phyloP scores from a whole-genome alignment of 2,888 invertebrate species.

The Heliconius hortense region DNA sequence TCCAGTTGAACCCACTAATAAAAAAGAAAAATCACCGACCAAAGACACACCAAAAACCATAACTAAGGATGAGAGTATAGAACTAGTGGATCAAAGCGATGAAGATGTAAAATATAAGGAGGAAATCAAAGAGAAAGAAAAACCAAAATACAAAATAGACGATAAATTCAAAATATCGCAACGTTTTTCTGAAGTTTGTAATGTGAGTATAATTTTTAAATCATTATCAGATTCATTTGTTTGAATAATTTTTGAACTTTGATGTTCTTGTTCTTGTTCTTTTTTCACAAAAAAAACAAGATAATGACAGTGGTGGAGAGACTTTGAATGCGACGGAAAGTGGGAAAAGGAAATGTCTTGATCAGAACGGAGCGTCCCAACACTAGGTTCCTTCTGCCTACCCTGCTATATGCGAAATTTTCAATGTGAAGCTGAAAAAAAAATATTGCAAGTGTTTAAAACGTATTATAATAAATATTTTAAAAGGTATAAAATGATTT shows the following conservation, averaged over 20 bases:
- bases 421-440: too few relatives aligned
- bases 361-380: too few relatives aligned
- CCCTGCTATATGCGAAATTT: too few relatives aligned
- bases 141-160: conserved; percentile 64
- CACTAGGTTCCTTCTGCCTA: too few relatives aligned
- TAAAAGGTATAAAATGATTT: not conserved
- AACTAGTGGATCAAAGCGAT: conserved; percentile 73
- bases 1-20: conserved; percentile 54
- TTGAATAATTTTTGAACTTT: not conserved
- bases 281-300: too few relatives aligned
- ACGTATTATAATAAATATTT: too few relatives aligned
- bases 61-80: conserved; percentile 73
- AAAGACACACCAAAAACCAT: conserved; percentile 61
- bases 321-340: too few relatives aligned
- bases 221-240: not conserved
- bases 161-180: conserved; percentile 77
- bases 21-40: conserved; percentile 55
- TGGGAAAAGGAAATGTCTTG: too few relatives aligned
- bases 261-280: too few relatives aligned
- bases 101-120: conserved; percentile 75
- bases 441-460: too few relatives aligned
- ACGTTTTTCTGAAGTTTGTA: conserved; percentile 70
- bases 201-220: conserved; percentile 29
- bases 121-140: conserved; percentile 58
- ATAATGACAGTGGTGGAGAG: too few relatives aligned